phyloP scores from a whole-genome alignment of 2,888 invertebrate genomes.

The Lymantria dispar region DNA sequence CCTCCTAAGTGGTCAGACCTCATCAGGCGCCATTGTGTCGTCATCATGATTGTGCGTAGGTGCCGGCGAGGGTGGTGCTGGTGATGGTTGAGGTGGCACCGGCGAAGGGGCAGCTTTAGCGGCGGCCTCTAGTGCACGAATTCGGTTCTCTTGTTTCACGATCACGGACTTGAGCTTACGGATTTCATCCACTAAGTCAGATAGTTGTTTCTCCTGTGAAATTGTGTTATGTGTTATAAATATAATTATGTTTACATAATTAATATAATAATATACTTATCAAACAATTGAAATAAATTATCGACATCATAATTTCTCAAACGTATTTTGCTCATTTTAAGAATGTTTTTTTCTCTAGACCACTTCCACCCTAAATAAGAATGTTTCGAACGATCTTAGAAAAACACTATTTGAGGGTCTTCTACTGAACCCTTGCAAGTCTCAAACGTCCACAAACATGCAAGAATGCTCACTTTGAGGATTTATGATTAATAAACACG shows the following conservation, averaged over 20 bases:
- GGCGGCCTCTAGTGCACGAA: constrained; percentile 88
- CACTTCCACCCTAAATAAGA: too few relatives aligned
- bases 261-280: not conserved
- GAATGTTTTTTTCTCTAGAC: too few relatives aligned
- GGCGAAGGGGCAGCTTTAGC: constrained; percentile 54
- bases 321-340: too few relatives aligned
- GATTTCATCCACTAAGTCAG: constrained; percentile 94
- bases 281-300: not conserved
- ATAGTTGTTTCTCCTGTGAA: constrained; percentile 87
- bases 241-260: too few relatives aligned
- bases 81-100: constrained; percentile 44
- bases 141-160: constrained; percentile 95
- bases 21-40: constrained; percentile 81
- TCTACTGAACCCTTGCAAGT: too few relatives aligned
- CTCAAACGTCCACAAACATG: too few relatives aligned
- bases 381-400: too few relatives aligned
- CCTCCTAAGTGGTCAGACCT: constrained; percentile 64
- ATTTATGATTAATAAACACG: too few relatives aligned
- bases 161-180: constrained; percentile 96
- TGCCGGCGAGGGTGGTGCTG: constrained; percentile 48
- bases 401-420: too few relatives aligned
- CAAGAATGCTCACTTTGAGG: too few relatives aligned
- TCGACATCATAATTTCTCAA: too few relatives aligned
- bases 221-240: too few relatives aligned
- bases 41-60: constrained; percentile 55